A percentile compares a stretch with the other conserved stretches of the same genome.
phyloP scores from a whole-genome alignment of 1,140 invertebrate genomes.

The Platyura marginata region DNA sequence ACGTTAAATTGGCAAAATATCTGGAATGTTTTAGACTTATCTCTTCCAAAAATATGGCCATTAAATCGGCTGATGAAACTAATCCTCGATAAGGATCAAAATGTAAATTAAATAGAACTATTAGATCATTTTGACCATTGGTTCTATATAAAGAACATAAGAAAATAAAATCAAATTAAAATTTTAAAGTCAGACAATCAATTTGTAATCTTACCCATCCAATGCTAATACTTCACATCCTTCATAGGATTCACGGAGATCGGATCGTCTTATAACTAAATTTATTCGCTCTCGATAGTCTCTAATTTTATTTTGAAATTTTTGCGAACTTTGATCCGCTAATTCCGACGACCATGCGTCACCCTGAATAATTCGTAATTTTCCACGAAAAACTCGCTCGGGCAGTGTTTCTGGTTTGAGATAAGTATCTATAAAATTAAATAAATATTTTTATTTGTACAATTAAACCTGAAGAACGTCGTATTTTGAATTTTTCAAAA shows the following conservation, averaged over 20 bases:
- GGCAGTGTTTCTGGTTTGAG: constrained; percentile 51
- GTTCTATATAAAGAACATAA: constrained; percentile 24
- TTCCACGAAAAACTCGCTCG: constrained; percentile 61
- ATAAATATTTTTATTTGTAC: no score
- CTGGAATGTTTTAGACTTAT: constrained; percentile 23
- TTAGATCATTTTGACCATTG: constrained; percentile 38
- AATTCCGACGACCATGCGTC: constrained; percentile 43
- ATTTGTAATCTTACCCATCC: constrained; percentile 43
- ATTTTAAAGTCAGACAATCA: background rate
- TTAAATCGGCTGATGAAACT: constrained; percentile 18
- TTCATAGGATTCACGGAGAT: constrained; percentile 27
- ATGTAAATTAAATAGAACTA: constrained; percentile 52
- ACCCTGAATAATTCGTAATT: constrained; percentile 45
- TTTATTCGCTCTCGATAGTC: constrained; percentile 56
- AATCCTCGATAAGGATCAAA: constrained; percentile 37
- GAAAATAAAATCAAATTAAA: constrained; percentile 1
- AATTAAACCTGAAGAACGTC: no score
- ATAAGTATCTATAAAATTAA: constrained; percentile 49
- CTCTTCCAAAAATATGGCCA: constrained; percentile 20
- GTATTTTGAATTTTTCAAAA: no score
- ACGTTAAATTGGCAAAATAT: constrained; percentile 39
- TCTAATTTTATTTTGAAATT: constrained; percentile 43
- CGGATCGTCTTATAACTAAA: constrained; percentile 51
- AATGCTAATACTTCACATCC: constrained; percentile 27
- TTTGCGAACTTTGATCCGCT: constrained; percentile 41